Evolutionary conservation across 2,113 vertebrate genomes (phyloP).

Genomic region (Marcusenius ussheri): DNA sequence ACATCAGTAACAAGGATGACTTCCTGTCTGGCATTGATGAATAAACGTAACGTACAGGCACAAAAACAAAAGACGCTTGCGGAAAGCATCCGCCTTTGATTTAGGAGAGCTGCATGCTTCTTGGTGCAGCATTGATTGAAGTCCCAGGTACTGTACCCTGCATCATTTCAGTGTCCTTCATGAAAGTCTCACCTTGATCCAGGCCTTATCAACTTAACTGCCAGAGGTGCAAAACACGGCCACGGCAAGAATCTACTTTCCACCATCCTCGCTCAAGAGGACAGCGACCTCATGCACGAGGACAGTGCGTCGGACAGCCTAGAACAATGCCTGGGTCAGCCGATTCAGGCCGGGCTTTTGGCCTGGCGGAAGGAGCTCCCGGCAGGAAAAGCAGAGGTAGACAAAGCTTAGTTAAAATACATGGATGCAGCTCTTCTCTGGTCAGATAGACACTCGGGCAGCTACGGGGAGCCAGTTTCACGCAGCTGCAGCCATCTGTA

Average conservation of each 20-base stretch:
- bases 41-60: not conserved
- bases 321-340: not conserved
- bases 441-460: not conserved
- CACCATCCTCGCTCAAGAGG: not conserved
- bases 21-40: constrained; percentile 1
- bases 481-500: not conserved
- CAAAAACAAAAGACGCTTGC: not conserved
- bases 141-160: not conserved
- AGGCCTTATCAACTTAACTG: not conserved
- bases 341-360: not conserved
- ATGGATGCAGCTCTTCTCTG: not conserved
- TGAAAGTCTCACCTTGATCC: not conserved
- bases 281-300: not conserved
- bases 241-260: not conserved
- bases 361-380: not conserved
- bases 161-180: not conserved
- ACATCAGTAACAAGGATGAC: not conserved
- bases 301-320: not conserved
- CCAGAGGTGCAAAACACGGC: not conserved
- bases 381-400: not conserved
- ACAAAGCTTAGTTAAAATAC: not conserved
- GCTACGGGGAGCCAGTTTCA: not conserved
- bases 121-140: not conserved
- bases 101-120: not conserved
- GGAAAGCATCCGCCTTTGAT: not conserved